Evolutionary conservation across 2,113 vertebrate genomes (phyloP).

Genomic region (Carlito syrichta): DNA sequence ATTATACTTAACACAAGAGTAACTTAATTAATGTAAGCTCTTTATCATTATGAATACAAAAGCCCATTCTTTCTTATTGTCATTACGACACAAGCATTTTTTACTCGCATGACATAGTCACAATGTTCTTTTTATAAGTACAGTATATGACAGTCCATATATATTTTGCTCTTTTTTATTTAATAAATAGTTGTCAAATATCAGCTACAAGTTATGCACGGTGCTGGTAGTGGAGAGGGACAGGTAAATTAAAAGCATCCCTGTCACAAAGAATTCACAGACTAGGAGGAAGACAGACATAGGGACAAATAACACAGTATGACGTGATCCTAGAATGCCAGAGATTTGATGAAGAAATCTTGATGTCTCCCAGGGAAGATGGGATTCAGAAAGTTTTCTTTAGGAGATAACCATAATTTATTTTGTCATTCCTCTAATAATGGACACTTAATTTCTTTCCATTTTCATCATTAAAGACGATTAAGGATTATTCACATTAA

Average conservation of each 20-base stretch:
- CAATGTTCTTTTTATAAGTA: background rate
- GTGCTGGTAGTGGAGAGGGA: background rate
- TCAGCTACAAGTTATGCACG: background rate
- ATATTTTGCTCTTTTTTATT: background rate
- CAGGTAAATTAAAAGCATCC: background rate
- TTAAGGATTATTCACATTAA: background rate
- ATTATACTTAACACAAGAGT: background rate
- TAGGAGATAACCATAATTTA: rapidly evolving
- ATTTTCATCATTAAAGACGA: background rate
- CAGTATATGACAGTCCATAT: background rate
- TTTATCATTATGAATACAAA: background rate
- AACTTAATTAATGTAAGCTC: background rate
- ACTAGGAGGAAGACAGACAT: background rate
- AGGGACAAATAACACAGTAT: rapidly evolving
- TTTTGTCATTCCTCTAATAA: rapidly evolving
- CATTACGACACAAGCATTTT: background rate
- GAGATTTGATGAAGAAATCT: background rate
- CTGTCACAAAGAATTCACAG: background rate
- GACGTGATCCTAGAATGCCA: background rate
- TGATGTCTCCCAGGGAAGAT: rapidly evolving
- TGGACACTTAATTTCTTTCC: background rate
- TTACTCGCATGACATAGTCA: no score
- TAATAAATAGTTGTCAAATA: background rate
- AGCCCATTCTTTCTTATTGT: background rate
- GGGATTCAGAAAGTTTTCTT: rapidly evolving